phyloP scores from a whole-genome alignment of 2,797 vertebrate genomes.

The Rhabdophis nuchalis region DNA sequence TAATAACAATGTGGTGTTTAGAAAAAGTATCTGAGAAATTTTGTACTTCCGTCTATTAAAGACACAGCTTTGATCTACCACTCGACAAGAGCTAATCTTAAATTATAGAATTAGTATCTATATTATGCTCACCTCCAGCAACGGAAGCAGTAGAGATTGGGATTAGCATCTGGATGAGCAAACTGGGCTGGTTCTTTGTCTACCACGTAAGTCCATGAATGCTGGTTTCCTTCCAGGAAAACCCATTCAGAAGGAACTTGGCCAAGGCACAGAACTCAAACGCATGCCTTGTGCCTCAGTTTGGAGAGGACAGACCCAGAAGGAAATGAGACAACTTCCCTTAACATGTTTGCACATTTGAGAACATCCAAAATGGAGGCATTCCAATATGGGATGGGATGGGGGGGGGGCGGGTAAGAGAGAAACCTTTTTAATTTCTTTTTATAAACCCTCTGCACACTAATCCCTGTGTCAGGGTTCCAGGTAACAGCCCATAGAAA shows the following conservation, averaged over 20 bases:
- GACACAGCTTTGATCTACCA: neutral
- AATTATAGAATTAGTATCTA: constrained; percentile 49
- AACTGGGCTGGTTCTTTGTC: neutral
- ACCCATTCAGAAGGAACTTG: neutral
- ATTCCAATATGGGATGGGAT: neutral
- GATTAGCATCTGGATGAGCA: neutral
- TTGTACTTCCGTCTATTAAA: neutral
- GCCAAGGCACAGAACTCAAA: constrained; percentile 2
- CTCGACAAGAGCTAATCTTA: constrained; percentile 41
- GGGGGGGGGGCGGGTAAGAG: too few relatives aligned
- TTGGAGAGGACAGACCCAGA: neutral
- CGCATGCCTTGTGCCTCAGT: neutral
- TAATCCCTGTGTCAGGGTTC: neutral
- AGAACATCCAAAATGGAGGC: constrained; percentile 1
- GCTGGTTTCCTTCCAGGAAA: neutral
- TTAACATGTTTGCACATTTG: rapidly evolving
- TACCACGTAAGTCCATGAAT: neutral
- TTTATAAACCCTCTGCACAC: neutral
- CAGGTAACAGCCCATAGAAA: too few relatives aligned
- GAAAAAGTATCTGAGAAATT: neutral
- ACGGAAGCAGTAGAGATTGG: neutral
- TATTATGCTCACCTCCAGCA: constrained; percentile 5
- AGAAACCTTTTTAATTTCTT: neutral
- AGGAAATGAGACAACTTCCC: constrained; percentile 20
- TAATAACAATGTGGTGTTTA: neutral